A percentile compares a stretch with the other conserved stretches of the same genome.
These are phyloP conservation scores for Ctenomys sociabilis DNA, from an alignment of 2,113 vertebrate species.

Conservation along the genomic window DNA sequence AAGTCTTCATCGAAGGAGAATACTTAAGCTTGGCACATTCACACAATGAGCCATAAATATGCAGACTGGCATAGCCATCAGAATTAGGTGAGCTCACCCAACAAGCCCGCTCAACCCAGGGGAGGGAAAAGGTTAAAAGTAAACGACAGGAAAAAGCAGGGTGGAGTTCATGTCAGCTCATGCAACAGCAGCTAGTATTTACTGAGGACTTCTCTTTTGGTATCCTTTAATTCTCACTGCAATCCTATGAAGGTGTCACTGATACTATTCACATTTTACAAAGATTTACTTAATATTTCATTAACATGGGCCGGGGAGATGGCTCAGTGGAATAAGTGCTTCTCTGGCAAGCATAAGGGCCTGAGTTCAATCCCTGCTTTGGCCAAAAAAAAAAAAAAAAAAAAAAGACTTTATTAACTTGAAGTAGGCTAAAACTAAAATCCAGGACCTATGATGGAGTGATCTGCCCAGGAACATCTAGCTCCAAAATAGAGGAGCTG, in stretches of 20 bases:
- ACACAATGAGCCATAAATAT: neutral
- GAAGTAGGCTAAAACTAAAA: neutral
- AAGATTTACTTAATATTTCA: conserved; percentile 32
- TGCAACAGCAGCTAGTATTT: neutral
- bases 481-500: neutral
- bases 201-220: neutral
- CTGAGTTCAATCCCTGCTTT: no score
- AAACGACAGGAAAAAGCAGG: neutral
- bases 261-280: neutral
- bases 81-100: neutral
- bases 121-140: neutral
- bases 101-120: neutral
- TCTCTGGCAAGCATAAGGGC: no score
- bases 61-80: neutral
- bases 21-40: neutral
- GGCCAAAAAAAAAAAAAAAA: no score
- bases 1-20: conserved; percentile 15
- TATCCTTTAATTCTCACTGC: neutral
- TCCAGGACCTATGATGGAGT: neutral
- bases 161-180: neutral
- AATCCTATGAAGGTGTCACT: neutral
- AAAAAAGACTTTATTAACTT: no score
- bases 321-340: no score
- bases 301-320: no score
- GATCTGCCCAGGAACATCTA: neutral